phyloP scores from a whole-genome alignment of 2,113 vertebrate genomes.

The Xyrauchen texanus region DNA sequence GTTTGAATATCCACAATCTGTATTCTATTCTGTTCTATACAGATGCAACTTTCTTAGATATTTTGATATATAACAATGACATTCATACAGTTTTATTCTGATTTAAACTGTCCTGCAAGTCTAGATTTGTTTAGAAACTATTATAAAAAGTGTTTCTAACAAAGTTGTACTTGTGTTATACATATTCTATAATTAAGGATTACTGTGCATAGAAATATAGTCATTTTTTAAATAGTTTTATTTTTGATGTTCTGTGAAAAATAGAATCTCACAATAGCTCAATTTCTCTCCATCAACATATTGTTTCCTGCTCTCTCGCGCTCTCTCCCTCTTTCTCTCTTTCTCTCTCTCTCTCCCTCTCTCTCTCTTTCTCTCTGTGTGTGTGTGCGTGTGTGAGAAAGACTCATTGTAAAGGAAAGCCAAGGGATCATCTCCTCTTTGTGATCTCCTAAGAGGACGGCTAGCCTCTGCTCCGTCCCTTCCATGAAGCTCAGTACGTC shows the following conservation, averaged over 20 bases:
- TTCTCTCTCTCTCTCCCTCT: not conserved
- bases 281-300: not conserved
- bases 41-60: too few species aligned
- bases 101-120: too few species aligned
- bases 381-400: constrained; percentile 61
- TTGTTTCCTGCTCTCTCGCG: not conserved
- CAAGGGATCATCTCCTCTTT: constrained; percentile 66
- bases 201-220: not conserved
- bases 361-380: not conserved
- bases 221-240: not conserved
- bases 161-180: too few species aligned
- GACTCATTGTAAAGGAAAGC: constrained; percentile 72
- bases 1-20: too few species aligned
- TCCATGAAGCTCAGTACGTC: not conserved
- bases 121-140: too few species aligned
- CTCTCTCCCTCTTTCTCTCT: not conserved
- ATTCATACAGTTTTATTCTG: too few species aligned
- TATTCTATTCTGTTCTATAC: too few species aligned
- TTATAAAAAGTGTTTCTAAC: too few species aligned
- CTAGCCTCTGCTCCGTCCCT: constrained; percentile 57
- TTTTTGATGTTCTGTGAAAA: not conserved
- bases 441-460: constrained; percentile 54
- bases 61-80: too few species aligned
- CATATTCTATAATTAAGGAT: not conserved
- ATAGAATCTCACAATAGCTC: not conserved